Conservation (phyloP, 2,797 vertebrate genomes). For the Gadopsis bispinosus region DNA sequence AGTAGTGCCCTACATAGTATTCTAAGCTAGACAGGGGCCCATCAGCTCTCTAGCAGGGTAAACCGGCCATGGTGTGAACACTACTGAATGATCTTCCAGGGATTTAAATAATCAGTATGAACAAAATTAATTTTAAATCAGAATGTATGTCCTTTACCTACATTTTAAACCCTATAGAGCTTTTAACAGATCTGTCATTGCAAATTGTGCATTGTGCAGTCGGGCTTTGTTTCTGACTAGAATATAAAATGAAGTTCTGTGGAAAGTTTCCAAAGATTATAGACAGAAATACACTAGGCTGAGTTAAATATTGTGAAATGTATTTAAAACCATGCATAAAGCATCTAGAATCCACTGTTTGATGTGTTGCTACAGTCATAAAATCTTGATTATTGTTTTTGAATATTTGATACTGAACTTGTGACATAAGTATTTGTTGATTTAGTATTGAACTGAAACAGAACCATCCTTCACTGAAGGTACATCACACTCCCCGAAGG, state of each 20-base stretch:
- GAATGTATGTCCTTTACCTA: background rate
- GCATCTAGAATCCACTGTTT: background rate
- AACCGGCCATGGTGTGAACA: background rate
- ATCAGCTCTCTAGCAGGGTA: background rate
- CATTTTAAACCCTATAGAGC: background rate
- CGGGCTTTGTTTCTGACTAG: background rate
- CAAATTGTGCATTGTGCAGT: background rate
- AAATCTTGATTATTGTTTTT: background rate
- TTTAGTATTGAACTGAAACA: background rate
- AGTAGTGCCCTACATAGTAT: background rate
- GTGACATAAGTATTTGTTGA: background rate
- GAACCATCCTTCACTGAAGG: no score
- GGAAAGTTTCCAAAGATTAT: background rate
- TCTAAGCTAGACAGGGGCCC: background rate
- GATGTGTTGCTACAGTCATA: conserved; percentile 5
- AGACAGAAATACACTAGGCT: background rate
- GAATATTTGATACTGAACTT: conserved; percentile 12
- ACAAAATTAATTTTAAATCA: background rate
- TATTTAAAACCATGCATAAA: background rate
- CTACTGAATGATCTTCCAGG: background rate
- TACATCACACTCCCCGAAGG: background rate
- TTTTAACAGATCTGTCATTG: background rate
- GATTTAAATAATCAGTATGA: background rate
- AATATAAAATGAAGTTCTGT: no score
- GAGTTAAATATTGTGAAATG: background rate